phyloP scores from a whole-genome alignment of 1,140 invertebrate species.

The Bradysia coprophila region DNA sequence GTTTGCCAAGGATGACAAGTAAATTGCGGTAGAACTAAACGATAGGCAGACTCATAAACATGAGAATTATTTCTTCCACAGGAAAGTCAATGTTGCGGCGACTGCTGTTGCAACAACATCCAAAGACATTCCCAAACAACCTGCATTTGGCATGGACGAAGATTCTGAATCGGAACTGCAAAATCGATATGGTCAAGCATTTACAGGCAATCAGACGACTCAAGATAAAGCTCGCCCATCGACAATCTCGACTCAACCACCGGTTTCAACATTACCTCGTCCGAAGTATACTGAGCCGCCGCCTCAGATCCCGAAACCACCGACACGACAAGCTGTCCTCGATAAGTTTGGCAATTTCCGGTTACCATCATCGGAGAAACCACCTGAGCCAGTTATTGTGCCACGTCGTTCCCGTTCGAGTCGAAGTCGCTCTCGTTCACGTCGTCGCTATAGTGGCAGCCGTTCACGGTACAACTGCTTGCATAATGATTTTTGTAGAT shows the following conservation, averaged over 20 bases:
- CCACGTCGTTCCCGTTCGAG: neutral
- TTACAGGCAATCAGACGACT: neutral
- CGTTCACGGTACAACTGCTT: neutral
- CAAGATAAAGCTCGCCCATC: neutral
- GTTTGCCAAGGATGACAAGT: neutral
- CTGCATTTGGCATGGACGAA: neutral
- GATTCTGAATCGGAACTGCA: neutral
- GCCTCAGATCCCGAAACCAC: neutral
- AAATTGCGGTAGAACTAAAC: neutral
- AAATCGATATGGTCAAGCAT: neutral
- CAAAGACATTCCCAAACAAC: neutral
- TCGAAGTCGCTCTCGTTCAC: neutral
- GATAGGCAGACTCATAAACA: neutral
- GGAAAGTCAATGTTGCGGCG: neutral
- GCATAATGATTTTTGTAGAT: neutral
- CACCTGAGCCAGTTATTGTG: neutral
- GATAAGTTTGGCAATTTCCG: slow-evolving; percentile 1
- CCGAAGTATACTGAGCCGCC: neutral
- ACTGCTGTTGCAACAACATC: neutral
- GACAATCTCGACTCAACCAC: neutral
- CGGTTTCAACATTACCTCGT: neutral
- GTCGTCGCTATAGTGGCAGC: neutral
- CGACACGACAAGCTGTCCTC: neutral
- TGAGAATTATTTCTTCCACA: neutral
- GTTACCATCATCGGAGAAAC: neutral